These are phyloP conservation scores for Fragum fragum DNA, from an alignment of 2,888 invertebrate species.

Conservation along the genomic window DNA sequence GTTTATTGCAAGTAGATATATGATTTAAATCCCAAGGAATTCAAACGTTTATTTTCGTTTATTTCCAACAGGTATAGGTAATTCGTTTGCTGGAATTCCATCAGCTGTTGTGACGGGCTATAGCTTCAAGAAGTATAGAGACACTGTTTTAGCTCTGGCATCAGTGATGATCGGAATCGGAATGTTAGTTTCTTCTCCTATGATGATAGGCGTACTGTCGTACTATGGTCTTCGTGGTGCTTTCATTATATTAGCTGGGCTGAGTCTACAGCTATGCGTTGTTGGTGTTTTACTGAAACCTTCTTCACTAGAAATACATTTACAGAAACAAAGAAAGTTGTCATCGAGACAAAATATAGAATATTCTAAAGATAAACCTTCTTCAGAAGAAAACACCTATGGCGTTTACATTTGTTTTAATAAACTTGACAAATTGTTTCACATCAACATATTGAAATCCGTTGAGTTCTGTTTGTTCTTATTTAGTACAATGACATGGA, in stretches of 20 bases:
- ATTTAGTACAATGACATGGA: conserved; percentile 50
- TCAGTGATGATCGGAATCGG: conserved; percentile 60
- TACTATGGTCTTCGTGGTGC: conserved; percentile 58
- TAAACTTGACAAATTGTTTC: conserved; percentile 21
- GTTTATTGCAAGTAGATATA: too few relatives aligned
- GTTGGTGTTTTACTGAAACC: conserved; percentile 61
- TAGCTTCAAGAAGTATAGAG: conserved; percentile 59
- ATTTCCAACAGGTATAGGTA: conserved; percentile 57
- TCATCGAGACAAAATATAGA: not conserved
- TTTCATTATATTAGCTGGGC: conserved; percentile 54
- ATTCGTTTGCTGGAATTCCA: conserved; percentile 51
- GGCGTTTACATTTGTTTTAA: not conserved
- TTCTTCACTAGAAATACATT: not conserved
- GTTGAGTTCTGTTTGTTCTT: conserved; percentile 40
- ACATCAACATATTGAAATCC: conserved; percentile 31
- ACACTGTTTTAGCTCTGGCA: conserved; percentile 43
- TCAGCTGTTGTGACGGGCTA: conserved; percentile 60
- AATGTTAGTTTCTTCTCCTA: conserved; percentile 62
- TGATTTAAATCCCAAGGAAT: too few relatives aligned
- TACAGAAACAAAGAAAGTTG: not conserved
- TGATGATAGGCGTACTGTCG: conserved; percentile 47
- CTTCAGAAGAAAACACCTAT: not conserved
- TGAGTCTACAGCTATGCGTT: conserved; percentile 54
- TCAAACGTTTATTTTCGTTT: not conserved
- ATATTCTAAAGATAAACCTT: not conserved